Percentiles rank a stretch among this genome's conserved stretches.
These are phyloP conservation scores for Corapipo altera DNA, from an alignment of 2,113 vertebrate species.

Conservation along the genomic window DNA sequence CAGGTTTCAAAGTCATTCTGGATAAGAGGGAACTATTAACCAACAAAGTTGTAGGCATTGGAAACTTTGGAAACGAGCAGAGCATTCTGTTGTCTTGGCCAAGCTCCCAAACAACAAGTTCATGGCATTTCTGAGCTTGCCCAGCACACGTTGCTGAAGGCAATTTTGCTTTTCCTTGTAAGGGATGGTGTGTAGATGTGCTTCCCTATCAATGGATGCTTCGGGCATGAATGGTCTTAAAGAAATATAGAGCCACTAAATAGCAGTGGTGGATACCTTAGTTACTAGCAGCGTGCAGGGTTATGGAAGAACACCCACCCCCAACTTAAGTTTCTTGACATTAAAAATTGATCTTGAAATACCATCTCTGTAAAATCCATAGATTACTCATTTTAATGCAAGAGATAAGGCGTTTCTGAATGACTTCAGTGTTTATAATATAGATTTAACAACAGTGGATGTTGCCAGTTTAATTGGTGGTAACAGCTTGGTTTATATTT, in stretches of 20 bases:
- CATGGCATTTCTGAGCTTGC: neutral
- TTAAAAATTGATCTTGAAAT: slow-evolving; percentile 37
- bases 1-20: neutral
- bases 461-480: neutral
- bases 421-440: neutral
- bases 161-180: neutral
- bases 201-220: neutral
- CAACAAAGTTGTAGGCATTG: neutral
- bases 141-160: neutral
- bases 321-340: neutral
- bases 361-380: neutral
- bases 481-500: neutral
- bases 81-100: neutral
- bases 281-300: neutral
- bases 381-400: slow-evolving; percentile 5
- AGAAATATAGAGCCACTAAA: neutral
- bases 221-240: neutral
- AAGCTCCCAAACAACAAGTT: neutral
- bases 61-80: neutral
- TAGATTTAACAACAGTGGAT: neutral
- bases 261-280: neutral
- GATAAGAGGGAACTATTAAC: neutral
- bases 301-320: neutral
- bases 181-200: neutral
- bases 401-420: slow-evolving; percentile 14